Percentiles rank a stretch among this genome's conserved stretches.
Evolutionary conservation across 1,140 invertebrate species (phyloP).

Genomic region (Tribolium madens): DNA sequence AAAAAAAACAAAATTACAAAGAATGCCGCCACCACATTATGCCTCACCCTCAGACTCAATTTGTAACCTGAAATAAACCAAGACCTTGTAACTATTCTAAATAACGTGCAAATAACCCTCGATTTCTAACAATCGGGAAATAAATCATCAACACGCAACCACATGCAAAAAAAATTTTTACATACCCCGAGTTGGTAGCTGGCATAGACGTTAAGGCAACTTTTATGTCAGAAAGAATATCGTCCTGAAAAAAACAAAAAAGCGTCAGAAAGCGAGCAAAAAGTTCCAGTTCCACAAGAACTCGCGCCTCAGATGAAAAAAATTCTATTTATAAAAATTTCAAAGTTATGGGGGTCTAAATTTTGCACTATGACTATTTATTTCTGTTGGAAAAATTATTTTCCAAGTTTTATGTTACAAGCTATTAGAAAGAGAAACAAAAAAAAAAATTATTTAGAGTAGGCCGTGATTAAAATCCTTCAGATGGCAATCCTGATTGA

Average conservation of each 20-base stretch:
- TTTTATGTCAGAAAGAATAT: slow-evolving; percentile 41
- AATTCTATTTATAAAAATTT: too few relatives aligned
- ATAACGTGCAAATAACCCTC: not conserved
- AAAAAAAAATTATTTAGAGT: too few relatives aligned
- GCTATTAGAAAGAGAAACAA: too few relatives aligned
- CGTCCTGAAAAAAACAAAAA: slow-evolving; percentile 16
- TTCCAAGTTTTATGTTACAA: too few relatives aligned
- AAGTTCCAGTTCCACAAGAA: too few relatives aligned
- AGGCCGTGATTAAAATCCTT: too few relatives aligned
- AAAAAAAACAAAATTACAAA: not conserved
- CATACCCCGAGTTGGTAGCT: slow-evolving; percentile 19
- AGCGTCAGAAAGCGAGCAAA: too few relatives aligned
- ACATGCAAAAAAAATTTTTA: not conserved
- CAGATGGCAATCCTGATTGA: too few relatives aligned
- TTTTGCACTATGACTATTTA: too few relatives aligned
- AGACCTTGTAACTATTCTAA: slow-evolving; percentile 10
- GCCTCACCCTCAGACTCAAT: not conserved
- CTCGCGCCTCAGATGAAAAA: too few relatives aligned
- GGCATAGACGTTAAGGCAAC: slow-evolving; percentile 39
- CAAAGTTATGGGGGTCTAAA: too few relatives aligned
- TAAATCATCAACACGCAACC: not conserved
- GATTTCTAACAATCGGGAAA: not conserved
- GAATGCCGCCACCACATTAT: not conserved
- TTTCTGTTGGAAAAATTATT: too few relatives aligned
- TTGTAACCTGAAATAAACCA: slow-evolving; percentile 24